Base-by-base conservation (phyloP, 1,140 invertebrate genomes). In the Gryllus bimaculatus region DNA sequence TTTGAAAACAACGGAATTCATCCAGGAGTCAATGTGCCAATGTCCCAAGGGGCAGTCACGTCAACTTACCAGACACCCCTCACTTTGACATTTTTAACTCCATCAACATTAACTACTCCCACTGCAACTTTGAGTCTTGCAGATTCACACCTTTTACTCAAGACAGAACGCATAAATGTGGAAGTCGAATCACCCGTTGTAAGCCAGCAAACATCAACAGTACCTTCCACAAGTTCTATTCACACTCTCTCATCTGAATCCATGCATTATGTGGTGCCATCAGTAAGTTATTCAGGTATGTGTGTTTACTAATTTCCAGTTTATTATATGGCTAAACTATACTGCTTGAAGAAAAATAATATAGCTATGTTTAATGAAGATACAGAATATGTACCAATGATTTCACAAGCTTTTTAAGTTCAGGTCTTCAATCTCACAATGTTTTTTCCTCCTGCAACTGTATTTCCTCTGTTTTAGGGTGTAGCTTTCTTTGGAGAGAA, bases 141-240 rank as follows among this genome's bases (percentile, higher is more conserved):
- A 47, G 74, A 79, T 39, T 75, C 78, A 20, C 47, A 74, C 7
- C 73, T 81, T 47, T 73, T 81, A 15, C 73, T 81, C n/a, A 81
- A 79, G 74, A 21, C 81, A n/a, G 79, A 77, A 82, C 83, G 82
- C 82, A 82, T 81, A 79, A 84, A 80, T 77, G 82, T 85, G 78
- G 84, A 85, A 73, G 83, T 85, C 18, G 83, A 84, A 47, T 83
- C 84, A 0, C 81, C 85, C 20, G 18, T 21, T 8, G 0, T 73
- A 48, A 47, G 48, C 48, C 48, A 48, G 13, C 54, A 66, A 66
- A 47, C 74, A 13, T 10, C 20, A 20, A 75, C 74, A 75, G 74
- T 26, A 12, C 47, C 74, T 20, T 13, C 12, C 20, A 75, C 20
- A 20, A 54, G 54, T 73, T 39, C 13, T 7, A 80, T 84, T 18